Base-by-base conservation (phyloP, 2,113 vertebrate species). In the Python bivittatus region DNA sequence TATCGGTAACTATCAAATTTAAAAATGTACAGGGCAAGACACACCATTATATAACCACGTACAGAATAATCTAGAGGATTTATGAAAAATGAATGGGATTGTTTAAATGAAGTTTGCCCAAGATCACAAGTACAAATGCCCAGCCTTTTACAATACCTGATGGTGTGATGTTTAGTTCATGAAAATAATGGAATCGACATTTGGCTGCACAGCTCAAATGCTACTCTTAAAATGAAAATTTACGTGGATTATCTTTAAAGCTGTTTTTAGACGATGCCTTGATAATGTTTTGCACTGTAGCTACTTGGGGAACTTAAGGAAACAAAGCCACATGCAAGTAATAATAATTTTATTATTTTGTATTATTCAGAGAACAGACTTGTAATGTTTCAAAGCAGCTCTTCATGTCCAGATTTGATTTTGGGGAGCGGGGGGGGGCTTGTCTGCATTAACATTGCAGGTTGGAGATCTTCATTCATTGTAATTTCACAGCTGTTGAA, bases 11-110 rank as follows among this genome's bases (percentile, higher is more conserved):
- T 94, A 94, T 94, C 91, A 94, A 95, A 92, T 0, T 0, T 93
- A 93, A 86, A 79, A 91, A 22, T 88, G 94, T 91, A 94, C 92
- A 91, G 79, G 90, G 33, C 93, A 94, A 94, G 88, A 93, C 89
- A 92, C 93, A 93, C 86, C 94, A 95, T 90, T 91, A 92, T 52
- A 92, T 92, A 94, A 83, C 61, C 84, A 72, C 48, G 53, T 96
- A 93, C 72, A 91, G 61, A 95, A 93, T 48, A 95, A 96, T 95
- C 86, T 86, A 94, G 93, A 92, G 94, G 88, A 93, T 92, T 84
- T 94, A 93, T 93, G 90, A 94, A 96, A 96, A 0, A 0, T 64
- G 48, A 93, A 84, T 91, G 53, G 88, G 88, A 25, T 48, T 48
- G 61, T 89, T 89, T 42, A 92, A 94, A 95, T 88, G 91, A 96